phyloP scores from a whole-genome alignment of 2,113 vertebrate genomes.

The Prolemur simus region DNA sequence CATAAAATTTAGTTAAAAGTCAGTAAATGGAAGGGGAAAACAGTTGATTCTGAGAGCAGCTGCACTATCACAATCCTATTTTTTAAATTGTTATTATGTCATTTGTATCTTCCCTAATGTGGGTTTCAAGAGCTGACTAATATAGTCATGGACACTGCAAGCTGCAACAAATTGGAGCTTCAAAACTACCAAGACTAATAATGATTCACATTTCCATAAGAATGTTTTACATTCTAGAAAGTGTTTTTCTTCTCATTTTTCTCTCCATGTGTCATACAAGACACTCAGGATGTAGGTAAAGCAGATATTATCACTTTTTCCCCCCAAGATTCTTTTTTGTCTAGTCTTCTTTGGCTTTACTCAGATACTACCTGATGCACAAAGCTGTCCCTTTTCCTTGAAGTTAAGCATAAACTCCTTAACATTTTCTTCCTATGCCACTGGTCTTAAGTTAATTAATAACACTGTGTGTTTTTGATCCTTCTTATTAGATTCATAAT shows the following conservation, averaged over 20 bases:
- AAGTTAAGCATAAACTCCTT: neutral
- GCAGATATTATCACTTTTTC: neutral
- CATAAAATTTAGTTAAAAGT: slow-evolving; percentile 9
- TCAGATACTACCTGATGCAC: slow-evolving; percentile 33
- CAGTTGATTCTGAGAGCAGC: neutral
- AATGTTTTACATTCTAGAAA: slow-evolving; percentile 41
- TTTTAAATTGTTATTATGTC: neutral
- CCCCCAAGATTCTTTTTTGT: neutral
- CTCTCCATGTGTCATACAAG: neutral
- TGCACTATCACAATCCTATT: neutral
- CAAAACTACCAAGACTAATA: neutral
- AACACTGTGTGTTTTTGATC: neutral
- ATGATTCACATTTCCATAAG: slow-evolving; percentile 3
- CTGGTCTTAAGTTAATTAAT: slow-evolving; percentile 2
- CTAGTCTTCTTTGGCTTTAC: slow-evolving; percentile 37
- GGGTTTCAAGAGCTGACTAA: neutral
- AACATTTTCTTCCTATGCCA: neutral
- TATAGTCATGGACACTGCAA: neutral
- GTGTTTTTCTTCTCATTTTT: neutral
- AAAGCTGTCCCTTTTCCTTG: slow-evolving; percentile 29
- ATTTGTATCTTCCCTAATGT: neutral
- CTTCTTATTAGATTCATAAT: slow-evolving; percentile 1
- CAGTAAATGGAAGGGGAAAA: neutral
- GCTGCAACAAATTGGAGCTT: neutral
- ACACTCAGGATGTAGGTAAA: neutral